Conservation (phyloP, 2,113 vertebrate species). For the Smithornis capensis region DNA sequence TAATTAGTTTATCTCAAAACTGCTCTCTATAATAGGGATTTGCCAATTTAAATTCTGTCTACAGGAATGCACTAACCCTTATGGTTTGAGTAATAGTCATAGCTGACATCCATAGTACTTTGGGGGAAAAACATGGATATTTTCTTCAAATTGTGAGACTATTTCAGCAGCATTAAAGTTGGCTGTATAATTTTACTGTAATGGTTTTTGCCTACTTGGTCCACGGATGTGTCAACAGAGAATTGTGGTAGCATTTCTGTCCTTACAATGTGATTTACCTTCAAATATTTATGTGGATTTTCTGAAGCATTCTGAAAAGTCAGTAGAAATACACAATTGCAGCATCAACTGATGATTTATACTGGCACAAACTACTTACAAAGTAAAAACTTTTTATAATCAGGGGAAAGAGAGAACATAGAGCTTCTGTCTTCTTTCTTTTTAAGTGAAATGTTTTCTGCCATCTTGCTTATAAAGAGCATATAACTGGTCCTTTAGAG, state of each 20-base stretch:
- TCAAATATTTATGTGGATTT: background rate
- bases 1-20: constrained; percentile 49
- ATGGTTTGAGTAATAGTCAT: background rate
- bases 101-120: background rate
- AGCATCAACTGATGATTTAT: background rate
- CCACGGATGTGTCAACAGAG: background rate
- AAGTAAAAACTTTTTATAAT: background rate
- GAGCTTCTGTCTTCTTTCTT: background rate
- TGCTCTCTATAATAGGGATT: background rate
- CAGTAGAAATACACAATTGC: background rate
- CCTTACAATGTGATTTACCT: background rate
- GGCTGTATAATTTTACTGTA: background rate
- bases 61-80: background rate
- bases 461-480: background rate
- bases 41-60: background rate
- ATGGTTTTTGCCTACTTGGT: background rate
- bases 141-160: background rate
- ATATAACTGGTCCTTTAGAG: background rate
- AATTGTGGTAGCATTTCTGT: background rate
- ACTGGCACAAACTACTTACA: accelerated
- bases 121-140: background rate
- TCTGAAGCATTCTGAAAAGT: background rate
- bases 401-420: background rate
- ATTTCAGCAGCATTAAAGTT: background rate
- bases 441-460: background rate